phyloP scores from a whole-genome alignment of 2,113 vertebrate species.

The Macquaria ambigua region DNA sequence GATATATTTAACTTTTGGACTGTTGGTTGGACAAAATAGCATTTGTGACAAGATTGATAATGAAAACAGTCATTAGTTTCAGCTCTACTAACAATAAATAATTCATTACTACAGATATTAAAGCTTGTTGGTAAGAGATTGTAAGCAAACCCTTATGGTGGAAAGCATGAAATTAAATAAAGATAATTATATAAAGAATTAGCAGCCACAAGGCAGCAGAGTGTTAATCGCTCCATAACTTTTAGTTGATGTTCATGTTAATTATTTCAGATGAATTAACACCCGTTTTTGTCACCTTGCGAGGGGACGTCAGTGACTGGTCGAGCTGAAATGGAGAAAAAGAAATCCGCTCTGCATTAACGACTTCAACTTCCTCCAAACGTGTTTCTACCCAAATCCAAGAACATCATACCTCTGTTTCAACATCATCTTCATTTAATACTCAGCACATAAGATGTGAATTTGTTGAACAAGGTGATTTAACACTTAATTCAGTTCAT shows the following conservation, averaged over 20 bases:
- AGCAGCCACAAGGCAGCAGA: background rate
- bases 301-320: background rate
- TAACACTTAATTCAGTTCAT: no score
- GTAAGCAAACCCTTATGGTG: no score
- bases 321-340: constrained; percentile 65
- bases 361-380: background rate
- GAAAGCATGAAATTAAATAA: no score
- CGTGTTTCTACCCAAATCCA: background rate
- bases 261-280: constrained; percentile 7
- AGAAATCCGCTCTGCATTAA: background rate
- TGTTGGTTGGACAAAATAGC: background rate
- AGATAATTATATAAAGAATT: no score
- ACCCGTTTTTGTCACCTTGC: constrained; percentile 52
- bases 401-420: no score
- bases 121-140: background rate
- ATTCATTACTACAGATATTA: background rate
- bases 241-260: background rate
- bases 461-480: no score
- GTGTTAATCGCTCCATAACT: background rate
- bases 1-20: background rate
- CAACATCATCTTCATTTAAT: no score
- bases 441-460: no score
- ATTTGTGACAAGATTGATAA: background rate
- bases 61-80: background rate
- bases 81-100: background rate